phyloP scores from a whole-genome alignment of 2,113 vertebrate species.

The Cyanocitta stelleri region DNA sequence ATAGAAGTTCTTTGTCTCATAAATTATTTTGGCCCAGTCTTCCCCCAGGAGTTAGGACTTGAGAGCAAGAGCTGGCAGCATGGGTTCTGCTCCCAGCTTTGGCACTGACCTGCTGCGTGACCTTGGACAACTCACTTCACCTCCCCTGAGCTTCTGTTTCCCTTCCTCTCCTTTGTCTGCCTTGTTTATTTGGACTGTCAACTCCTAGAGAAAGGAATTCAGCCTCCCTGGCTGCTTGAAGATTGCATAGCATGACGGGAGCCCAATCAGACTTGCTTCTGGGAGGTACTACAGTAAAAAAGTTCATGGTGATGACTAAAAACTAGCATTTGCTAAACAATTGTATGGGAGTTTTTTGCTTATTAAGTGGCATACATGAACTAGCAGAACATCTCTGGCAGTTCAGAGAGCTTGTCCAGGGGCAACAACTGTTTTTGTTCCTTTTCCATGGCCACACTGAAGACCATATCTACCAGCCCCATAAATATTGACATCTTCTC shows the following conservation, averaged over 20 bases:
- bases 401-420: background rate
- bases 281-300: constrained; percentile 39
- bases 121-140: constrained; percentile 56
- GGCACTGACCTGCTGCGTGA: constrained; percentile 48
- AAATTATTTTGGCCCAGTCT: constrained; percentile 33
- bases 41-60: background rate
- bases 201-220: constrained; percentile 50
- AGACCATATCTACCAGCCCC: background rate
- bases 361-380: constrained; percentile 8
- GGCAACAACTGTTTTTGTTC: background rate
- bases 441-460: background rate
- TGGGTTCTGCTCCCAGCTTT: constrained; percentile 50
- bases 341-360: constrained; percentile 10
- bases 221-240: constrained; percentile 40
- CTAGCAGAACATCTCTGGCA: background rate
- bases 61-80: constrained; percentile 29
- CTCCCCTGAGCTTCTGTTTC: constrained; percentile 62
- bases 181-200: constrained; percentile 63
- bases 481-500: constrained; percentile 12
- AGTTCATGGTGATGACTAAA: background rate
- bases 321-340: background rate
- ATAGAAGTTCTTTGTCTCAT: constrained; percentile 47
- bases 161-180: constrained; percentile 51
- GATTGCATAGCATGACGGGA: constrained; percentile 1
- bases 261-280: background rate